Evolutionary conservation across 2,797 vertebrate genomes (phyloP).

Genomic region (Hypotaenidia philippensis): DNA sequence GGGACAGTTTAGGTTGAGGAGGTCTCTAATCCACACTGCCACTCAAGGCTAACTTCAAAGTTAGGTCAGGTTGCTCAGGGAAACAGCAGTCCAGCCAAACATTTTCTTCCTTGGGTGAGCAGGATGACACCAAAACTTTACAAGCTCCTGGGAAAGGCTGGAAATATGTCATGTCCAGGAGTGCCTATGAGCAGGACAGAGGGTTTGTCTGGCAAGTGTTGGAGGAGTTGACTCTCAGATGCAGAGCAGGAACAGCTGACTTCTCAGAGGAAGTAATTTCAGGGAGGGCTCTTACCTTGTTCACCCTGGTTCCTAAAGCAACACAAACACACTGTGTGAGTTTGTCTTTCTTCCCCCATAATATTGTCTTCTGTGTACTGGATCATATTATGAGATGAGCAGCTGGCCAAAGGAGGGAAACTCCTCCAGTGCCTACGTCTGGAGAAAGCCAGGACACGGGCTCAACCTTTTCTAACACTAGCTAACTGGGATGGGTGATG

Average conservation of each 20-base stretch:
- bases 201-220: not conserved
- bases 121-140: not conserved
- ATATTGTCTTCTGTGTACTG: not conserved
- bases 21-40: not conserved
- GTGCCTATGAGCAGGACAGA: not conserved
- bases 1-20: not conserved
- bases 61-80: not conserved
- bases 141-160: not conserved
- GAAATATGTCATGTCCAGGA: not conserved
- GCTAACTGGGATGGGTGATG: not conserved
- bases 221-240: not conserved
- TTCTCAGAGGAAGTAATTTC: not conserved
- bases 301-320: not conserved
- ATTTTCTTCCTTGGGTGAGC: not conserved
- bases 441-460: not conserved
- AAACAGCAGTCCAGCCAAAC: not conserved
- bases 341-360: not conserved
- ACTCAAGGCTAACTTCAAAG: not conserved
- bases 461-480: not conserved
- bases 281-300: not conserved
- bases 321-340: not conserved
- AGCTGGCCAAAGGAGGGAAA: not conserved
- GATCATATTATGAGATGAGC: not conserved
- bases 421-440: not conserved
- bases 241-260: not conserved